These are phyloP conservation scores for Siniperca undulata DNA, from an alignment of 2,797 vertebrate genomes.

Conservation along the genomic window DNA sequence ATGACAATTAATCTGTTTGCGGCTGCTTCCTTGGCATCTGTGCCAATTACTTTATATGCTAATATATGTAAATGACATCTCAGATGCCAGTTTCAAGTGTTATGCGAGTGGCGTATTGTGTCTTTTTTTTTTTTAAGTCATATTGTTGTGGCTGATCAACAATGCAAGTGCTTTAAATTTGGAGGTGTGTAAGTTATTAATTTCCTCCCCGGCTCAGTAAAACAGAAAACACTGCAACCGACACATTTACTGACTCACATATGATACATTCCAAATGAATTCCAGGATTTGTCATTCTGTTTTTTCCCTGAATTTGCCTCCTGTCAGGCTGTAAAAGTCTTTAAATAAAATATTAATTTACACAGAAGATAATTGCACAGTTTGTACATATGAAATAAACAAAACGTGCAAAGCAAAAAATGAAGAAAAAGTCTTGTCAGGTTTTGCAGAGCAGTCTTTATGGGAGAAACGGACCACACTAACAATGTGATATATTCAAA, in stretches of 20 bases:
- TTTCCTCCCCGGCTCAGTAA: conserved; percentile 27
- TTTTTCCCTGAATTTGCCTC: background rate
- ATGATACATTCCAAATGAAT: conserved; percentile 7
- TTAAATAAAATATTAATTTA: conserved; percentile 16
- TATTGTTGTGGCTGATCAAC: conserved; percentile 78
- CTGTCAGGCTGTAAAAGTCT: conserved; percentile 3
- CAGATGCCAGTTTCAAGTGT: conserved; percentile 86
- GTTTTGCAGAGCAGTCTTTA: background rate
- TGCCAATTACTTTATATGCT: conserved; percentile 91
- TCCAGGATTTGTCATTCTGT: background rate
- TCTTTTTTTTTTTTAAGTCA: conserved; percentile 69
- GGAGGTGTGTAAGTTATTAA: conserved; percentile 54
- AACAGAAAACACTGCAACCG: conserved; percentile 3
- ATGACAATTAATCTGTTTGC: conserved; percentile 91
- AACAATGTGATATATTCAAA: background rate
- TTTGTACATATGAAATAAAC: background rate
- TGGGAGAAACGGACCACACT: background rate
- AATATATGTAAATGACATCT: conserved; percentile 90
- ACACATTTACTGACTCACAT: conserved; percentile 7
- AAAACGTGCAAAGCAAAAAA: background rate
- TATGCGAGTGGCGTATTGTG: conserved; percentile 78
- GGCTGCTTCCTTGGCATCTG: conserved; percentile 89
- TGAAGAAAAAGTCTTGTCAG: no score
- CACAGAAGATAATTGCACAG: background rate
- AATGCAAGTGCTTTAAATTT: conserved; percentile 67